phyloP scores from a whole-genome alignment of 2,113 vertebrate genomes.

The Orientallactaga bullata region DNA sequence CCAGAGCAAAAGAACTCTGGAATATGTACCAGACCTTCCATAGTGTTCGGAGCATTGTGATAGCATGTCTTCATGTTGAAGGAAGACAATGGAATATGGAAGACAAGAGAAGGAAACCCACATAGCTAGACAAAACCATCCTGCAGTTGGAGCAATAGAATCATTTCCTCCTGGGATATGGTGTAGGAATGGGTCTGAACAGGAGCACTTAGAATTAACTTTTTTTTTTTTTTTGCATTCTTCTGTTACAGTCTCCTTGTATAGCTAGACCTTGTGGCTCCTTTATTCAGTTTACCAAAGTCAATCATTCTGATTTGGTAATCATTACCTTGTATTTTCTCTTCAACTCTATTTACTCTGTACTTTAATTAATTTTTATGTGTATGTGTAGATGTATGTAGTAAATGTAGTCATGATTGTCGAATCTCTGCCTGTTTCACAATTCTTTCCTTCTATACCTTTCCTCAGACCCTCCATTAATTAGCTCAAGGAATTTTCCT shows the following conservation, averaged over 20 bases:
- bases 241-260: background rate
- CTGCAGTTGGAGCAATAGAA: background rate
- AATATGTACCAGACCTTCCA: background rate
- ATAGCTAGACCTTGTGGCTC: background rate
- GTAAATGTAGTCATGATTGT: background rate
- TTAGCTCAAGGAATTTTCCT: background rate
- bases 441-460: conserved; percentile 18
- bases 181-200: too few species aligned
- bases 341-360: background rate
- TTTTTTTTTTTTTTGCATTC: background rate
- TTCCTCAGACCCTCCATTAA: background rate
- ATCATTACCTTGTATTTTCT: background rate
- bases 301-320: background rate
- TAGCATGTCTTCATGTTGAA: background rate
- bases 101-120: background rate
- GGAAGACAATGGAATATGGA: background rate
- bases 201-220: background rate
- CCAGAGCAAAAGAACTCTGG: background rate
- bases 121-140: background rate
- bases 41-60: background rate
- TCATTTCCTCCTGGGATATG: background rate
- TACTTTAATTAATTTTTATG: background rate
- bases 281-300: background rate
- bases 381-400: background rate
- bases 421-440: background rate